Evolutionary conservation across 2,888 invertebrate genomes (phyloP).

Genomic region (Drosophila emarginata): DNA sequence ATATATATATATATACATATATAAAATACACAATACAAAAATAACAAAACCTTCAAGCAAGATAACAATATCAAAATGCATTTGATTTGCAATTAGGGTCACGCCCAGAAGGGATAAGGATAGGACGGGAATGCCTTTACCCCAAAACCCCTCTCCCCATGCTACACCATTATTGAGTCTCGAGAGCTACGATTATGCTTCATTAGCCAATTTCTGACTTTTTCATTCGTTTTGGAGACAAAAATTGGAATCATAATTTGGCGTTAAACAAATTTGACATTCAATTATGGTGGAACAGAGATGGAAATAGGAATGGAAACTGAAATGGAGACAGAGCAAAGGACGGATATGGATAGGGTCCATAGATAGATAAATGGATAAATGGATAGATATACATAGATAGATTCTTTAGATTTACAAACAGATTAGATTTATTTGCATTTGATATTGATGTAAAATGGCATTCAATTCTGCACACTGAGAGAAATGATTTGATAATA

Average conservation of each 20-base stretch:
- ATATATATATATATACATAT: too few relatives aligned
- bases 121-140: too few relatives aligned
- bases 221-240: not conserved
- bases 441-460: not conserved
- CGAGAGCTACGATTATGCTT: not conserved
- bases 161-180: too few relatives aligned
- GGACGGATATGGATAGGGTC: not conserved
- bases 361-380: too few relatives aligned
- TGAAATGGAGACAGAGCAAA: not conserved
- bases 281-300: conserved; percentile 30
- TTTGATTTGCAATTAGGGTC: conserved; percentile 15
- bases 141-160: too few relatives aligned
- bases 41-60: conserved; percentile 5
- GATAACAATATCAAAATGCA: conserved; percentile 11
- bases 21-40: conserved; percentile 9
- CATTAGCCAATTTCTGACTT: not conserved
- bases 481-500: not conserved
- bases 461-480: not conserved
- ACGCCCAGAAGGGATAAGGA: not conserved
- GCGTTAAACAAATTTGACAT: conserved; percentile 32
- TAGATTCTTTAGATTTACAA: not conserved
- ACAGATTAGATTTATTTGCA: conserved; percentile 5
- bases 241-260: conserved; percentile 14
- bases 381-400: too few relatives aligned
- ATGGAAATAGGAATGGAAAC: not conserved